Conservation (phyloP, 2,888 invertebrate species). For the Diaphora mendica region DNA sequence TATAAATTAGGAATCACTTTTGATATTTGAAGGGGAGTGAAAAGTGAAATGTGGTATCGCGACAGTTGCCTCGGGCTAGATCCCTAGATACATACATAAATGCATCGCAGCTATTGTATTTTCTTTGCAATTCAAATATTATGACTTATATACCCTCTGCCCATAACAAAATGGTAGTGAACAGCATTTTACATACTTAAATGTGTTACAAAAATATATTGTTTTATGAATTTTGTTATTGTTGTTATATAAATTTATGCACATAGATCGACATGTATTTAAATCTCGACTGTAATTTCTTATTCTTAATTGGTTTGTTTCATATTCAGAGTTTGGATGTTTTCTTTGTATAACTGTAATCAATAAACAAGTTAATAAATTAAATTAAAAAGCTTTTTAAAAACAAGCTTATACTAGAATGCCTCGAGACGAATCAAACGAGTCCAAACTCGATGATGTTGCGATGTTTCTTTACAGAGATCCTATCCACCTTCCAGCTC, state of each 20-base stretch:
- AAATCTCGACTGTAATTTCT: not conserved
- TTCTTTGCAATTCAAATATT: not conserved
- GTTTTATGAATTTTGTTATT: not conserved
- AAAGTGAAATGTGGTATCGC: conserved; percentile 37
- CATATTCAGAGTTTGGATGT: too few relatives aligned
- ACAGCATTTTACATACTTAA: conserved; percentile 5
- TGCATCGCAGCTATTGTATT: conserved; percentile 30
- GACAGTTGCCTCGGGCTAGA: conserved; percentile 35
- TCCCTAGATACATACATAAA: conserved; percentile 33
- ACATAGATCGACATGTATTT: not conserved
- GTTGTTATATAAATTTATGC: too few relatives aligned
- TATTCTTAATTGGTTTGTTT: too few relatives aligned
- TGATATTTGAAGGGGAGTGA: conserved; percentile 42
- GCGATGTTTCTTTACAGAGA: too few relatives aligned
- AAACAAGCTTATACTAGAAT: too few relatives aligned
- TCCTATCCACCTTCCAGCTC: too few relatives aligned
- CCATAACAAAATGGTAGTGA: not conserved
- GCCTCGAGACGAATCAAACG: too few relatives aligned
- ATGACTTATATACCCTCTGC: not conserved
- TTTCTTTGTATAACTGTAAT: too few relatives aligned
- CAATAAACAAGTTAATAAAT: too few relatives aligned
- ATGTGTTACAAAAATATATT: not conserved
- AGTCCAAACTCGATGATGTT: too few relatives aligned
- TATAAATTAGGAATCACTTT: conserved; percentile 48
- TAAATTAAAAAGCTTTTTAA: too few relatives aligned